phyloP scores from a whole-genome alignment of 2,797 vertebrate genomes.

The Clarias fuscus region DNA sequence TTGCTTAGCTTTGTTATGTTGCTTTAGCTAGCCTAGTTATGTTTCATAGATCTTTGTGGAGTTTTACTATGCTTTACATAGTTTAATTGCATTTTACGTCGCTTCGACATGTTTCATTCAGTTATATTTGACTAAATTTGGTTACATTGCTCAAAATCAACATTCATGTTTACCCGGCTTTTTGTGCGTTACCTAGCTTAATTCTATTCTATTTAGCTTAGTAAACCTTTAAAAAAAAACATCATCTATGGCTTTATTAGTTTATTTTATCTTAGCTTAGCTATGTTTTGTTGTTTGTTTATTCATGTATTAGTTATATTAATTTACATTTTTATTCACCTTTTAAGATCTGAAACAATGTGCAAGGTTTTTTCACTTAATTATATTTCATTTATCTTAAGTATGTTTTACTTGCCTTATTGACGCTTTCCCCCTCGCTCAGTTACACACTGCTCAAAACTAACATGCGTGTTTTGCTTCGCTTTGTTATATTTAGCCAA shows the following conservation, averaged over 20 bases:
- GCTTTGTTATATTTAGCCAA: background rate
- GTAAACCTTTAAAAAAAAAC: background rate
- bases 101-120: background rate
- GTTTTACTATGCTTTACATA: background rate
- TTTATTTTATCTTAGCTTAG: background rate
- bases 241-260: background rate
- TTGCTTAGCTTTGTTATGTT: background rate
- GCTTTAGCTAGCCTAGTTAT: background rate
- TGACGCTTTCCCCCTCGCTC: background rate
- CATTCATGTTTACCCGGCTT: background rate
- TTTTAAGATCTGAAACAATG: background rate
- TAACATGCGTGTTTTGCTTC: background rate
- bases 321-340: background rate
- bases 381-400: background rate
- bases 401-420: background rate
- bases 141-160: background rate
- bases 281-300: background rate
- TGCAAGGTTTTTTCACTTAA: background rate
- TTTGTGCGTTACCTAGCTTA: background rate
- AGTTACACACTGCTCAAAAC: too few species aligned
- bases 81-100: background rate
- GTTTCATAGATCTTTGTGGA: background rate
- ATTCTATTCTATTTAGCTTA: background rate
- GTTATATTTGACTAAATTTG: background rate
- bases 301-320: background rate